A percentile compares a stretch with the other conserved stretches of the same genome.
phyloP scores from a whole-genome alignment of 2,797 vertebrate species.

The Pipistrellus pygmaeus region DNA sequence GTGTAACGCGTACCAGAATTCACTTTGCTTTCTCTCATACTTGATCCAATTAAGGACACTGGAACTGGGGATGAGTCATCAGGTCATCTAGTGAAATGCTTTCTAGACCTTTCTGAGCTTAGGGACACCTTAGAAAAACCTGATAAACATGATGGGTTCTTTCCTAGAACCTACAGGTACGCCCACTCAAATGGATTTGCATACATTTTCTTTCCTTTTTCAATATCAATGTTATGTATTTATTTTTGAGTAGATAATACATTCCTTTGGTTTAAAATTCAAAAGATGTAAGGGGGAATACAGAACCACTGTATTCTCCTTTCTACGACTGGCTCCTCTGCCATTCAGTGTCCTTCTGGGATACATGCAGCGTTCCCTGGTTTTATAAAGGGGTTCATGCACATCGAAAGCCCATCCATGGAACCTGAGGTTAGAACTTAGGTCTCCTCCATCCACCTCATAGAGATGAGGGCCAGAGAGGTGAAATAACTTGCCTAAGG shows the following conservation, averaged over 20 bases:
- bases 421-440: slow-evolving; percentile 5
- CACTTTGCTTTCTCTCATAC: slow-evolving; percentile 2
- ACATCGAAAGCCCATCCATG: not conserved
- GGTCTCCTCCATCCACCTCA: not conserved
- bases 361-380: not conserved
- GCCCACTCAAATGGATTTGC: not conserved
- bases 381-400: not conserved
- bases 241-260: slow-evolving; percentile 36
- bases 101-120: slow-evolving; percentile 11
- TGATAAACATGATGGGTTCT: not conserved
- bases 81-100: not conserved
- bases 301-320: not conserved
- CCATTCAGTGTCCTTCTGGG: not conserved
- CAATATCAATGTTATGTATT: not conserved
- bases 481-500: not conserved
- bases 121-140: not conserved
- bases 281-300: not conserved
- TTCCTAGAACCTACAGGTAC: not conserved
- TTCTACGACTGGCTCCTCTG: not conserved
- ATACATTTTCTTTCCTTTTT: slow-evolving; percentile 29
- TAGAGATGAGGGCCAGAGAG: not conserved
- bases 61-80: not conserved
- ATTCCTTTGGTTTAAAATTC: slow-evolving; percentile 42
- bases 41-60: slow-evolving; percentile 3
- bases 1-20: not conserved